phyloP scores from a whole-genome alignment of 1,140 invertebrate species.

The Caerostris darwini region DNA sequence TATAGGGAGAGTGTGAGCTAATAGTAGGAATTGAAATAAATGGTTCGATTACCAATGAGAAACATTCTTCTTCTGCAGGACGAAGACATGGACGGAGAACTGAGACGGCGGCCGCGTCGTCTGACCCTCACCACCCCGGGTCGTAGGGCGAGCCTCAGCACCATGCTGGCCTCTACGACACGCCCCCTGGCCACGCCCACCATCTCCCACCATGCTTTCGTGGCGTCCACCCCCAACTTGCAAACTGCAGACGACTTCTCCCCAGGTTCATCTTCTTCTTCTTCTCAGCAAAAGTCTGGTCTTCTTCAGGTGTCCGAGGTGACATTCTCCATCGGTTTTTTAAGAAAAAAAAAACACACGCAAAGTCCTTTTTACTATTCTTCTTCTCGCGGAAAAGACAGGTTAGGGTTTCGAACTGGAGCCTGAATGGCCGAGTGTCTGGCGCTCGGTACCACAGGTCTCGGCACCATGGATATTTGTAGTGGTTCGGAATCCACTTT shows the following conservation, averaged over 20 bases:
- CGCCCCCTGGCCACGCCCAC: constrained; percentile 79
- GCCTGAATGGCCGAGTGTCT: too few relatives aligned
- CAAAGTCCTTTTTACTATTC: not conserved
- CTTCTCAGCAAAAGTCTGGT: constrained; percentile 26
- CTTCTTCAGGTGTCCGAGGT: constrained; percentile 65
- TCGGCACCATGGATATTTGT: too few relatives aligned
- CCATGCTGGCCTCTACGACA: constrained; percentile 77
- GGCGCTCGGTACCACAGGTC: too few relatives aligned
- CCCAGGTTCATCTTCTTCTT: constrained; percentile 5
- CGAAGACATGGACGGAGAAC: constrained; percentile 81
- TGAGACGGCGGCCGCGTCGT: constrained; percentile 80
- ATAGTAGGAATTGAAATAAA: too few relatives aligned
- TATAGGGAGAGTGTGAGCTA: too few relatives aligned
- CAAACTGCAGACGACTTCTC: constrained; percentile 26
- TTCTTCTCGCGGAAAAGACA: too few relatives aligned
- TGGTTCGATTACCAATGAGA: not conserved
- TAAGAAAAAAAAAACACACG: not conserved
- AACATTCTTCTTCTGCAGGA: constrained; percentile 78
- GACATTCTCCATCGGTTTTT: not conserved
- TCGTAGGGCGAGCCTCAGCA: constrained; percentile 78
- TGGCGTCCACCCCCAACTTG: constrained; percentile 72
- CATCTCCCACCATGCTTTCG: constrained; percentile 76
- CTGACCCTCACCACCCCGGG: constrained; percentile 80
- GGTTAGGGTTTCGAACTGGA: too few relatives aligned
- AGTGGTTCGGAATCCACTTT: too few relatives aligned